Evolutionary conservation across 2,888 invertebrate species (phyloP), one percentile per base, ranked within the genome.

Genomic region (Eucera pruinosa): DNA sequence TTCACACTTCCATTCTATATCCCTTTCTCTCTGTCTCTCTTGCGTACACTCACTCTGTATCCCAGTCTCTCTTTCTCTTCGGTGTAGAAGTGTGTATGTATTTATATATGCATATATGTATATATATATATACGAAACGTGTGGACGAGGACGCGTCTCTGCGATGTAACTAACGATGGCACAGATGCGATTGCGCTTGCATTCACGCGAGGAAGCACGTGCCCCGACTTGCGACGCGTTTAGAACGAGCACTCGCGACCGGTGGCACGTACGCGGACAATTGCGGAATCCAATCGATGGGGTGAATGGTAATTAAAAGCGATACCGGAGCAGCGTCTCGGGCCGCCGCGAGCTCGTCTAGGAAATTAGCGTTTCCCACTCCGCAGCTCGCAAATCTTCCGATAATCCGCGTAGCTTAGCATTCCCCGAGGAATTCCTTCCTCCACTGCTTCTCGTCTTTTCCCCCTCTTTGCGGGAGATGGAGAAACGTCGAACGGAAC

Each of bases 281-380:
- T 71, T 50, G 55, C 64, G 68, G 52, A 79, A 66, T 81, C 60
- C 80, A 71, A 71, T 69, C 69, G 71, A 62, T 39, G 61, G 61
- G 52, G 30, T 47, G 70, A 73, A 58, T 45, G 41, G 48, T 77
- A 77, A 81, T 81, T 77, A 72, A 81, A 83, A 80, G 81, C 77
- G 70, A 83, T 68, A 65, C 48, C 70, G 54, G 76, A 75, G 52
- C 39, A 73, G 61, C 64, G 48, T 50, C 27, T 39, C 57, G 66
- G 64, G 66, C 41, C 64, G 58, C 39, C 20, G 45, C 52, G 39
- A 74, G 61, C 45, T 55, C 67, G 15, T 75, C 23, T 48, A 65
- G 79, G 57, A 50, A 9, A 43, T 62, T 39, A 67, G 62, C 77
- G 64, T 68, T 77, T 36, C 64, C 75, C 64, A 33, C 23, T 48